A percentile compares a stretch with the other conserved stretches of the same genome.
Conservation (phyloP, 1,140 invertebrate genomes). For the Euwallacea similis region DNA sequence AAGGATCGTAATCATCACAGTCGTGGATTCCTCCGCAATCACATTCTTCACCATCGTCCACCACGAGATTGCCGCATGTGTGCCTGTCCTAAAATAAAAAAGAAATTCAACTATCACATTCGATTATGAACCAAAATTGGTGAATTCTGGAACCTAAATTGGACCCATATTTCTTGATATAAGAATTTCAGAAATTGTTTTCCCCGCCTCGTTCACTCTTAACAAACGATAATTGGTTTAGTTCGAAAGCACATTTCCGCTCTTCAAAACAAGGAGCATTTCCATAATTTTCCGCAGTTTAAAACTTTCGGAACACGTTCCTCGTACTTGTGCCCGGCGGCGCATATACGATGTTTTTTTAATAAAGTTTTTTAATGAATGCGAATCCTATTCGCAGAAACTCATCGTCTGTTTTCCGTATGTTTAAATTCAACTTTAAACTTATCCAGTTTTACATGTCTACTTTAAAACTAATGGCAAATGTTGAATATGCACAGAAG, state of each 20-base stretch:
- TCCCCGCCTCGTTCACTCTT: neutral
- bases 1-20: slow-evolving; percentile 83
- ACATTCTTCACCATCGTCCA: slow-evolving; percentile 96
- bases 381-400: slow-evolving; percentile 14
- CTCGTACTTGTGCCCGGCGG: neutral
- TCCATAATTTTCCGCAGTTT: slow-evolving; percentile 16
- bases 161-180: too few species aligned
- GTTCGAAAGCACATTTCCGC: slow-evolving; percentile 9
- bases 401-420: neutral
- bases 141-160: too few species aligned
- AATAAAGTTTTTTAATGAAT: slow-evolving; percentile 25
- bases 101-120: too few species aligned
- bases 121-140: too few species aligned
- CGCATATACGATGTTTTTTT: slow-evolving; percentile 7
- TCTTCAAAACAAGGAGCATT: slow-evolving; percentile 3
- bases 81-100: slow-evolving; percentile 64
- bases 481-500: too few species aligned
- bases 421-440: too few species aligned
- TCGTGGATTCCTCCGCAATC: slow-evolving; percentile 86
- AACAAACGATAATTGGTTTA: neutral
- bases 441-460: too few species aligned
- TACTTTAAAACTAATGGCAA: too few species aligned
- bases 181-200: too few species aligned
- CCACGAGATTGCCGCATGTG: slow-evolving; percentile 87
- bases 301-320: slow-evolving; percentile 13